Percentiles rank a stretch among this genome's conserved stretches.
phyloP scores from a whole-genome alignment of 2,113 vertebrate genomes.

The Macaca nemestrina region DNA sequence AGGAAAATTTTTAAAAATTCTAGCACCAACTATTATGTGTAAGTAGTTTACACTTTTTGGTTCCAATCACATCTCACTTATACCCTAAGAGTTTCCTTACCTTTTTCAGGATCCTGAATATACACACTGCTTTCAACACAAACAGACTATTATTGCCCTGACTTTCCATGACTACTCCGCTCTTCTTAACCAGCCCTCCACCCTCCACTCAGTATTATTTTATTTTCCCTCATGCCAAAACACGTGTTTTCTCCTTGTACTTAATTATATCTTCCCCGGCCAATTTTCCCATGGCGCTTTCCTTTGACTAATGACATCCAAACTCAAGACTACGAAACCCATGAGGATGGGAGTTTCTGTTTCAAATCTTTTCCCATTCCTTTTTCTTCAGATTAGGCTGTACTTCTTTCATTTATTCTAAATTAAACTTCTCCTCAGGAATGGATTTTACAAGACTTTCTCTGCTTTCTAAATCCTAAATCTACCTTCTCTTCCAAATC shows the following conservation, averaged over 20 bases:
- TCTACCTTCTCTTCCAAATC: neutral
- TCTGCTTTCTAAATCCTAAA: neutral
- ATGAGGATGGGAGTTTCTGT: neutral
- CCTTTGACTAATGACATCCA: neutral
- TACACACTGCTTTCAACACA: neutral
- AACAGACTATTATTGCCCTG: neutral
- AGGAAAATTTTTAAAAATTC: neutral
- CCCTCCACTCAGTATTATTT: neutral
- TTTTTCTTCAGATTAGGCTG: neutral
- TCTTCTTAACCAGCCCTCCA: neutral
- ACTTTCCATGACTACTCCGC: neutral
- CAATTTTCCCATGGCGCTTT: neutral
- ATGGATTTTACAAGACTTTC: neutral
- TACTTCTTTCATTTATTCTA: neutral
- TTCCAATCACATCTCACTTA: neutral
- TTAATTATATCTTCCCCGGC: neutral
- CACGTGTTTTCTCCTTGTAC: neutral
- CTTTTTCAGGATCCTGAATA: neutral
- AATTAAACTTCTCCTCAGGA: neutral
- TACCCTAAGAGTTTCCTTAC: neutral
- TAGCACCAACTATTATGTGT: neutral
- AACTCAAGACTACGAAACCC: neutral
- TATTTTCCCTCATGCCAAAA: neutral
- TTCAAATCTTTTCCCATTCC: neutral
- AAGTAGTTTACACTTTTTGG: neutral